Evolutionary conservation across 2,797 vertebrate species (phyloP), one percentile per base, ranked within the genome.

Genomic region (Macropus fuliginosus): DNA sequence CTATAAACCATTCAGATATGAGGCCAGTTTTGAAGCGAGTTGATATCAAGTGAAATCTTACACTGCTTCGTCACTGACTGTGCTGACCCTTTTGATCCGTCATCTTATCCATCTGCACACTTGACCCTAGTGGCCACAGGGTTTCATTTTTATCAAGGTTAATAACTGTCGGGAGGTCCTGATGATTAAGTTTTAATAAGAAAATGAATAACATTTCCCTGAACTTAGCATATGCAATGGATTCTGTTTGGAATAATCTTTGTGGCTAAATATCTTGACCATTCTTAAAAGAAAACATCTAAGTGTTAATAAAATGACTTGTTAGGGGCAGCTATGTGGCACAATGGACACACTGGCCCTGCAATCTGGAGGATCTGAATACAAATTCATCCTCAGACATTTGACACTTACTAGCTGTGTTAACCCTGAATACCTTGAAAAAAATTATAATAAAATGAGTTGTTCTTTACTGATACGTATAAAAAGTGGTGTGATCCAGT

Each of bases 401-500:
- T 6, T 57, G 8, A 57, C 56, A 57, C 56, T 57, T 57, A 57
- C 27, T 57, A 57, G 56, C 27, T 29, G 27, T 57, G 56, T 57
- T 28, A 57, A 28, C 27, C 8, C 56, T 29, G 28, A 57, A 57
- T 28, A 28, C 56, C 28, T 57, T 28, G 56, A 40, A 74, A 74
- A 40, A 40, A 59, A 11, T 54, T 54, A 34, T 93, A 74, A 91
- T 24, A 55, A 92, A 91, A 74, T 91, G 46, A 5, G 29, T 90
- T 29, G 59, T 94, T 94, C 92, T 66, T 92, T n/a, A 55, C 5
- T 89, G 54, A 81, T 21, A 46, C 13, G 11, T 11, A 31, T n/a
- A 93, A 81, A 94, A 91, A 34, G 89, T n/a, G 31, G 46, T 91
- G 91, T 55, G 50, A 91, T 87, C 13, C 91, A 90, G 46, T 95